phyloP scores from a whole-genome alignment of 2,113 vertebrate genomes.

The Passer domesticus region DNA sequence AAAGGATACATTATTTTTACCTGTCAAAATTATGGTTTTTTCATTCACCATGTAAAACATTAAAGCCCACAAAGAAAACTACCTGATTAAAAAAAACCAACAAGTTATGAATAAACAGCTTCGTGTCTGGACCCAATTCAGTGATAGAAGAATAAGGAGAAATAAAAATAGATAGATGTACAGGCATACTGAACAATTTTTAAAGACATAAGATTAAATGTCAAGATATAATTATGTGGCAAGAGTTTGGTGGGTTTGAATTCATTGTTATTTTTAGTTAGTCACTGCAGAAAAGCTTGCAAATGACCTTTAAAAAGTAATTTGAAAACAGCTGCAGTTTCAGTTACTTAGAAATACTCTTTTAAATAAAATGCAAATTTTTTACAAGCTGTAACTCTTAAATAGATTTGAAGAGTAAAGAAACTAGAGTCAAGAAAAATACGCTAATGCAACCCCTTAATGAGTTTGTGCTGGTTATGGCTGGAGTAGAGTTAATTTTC shows the following conservation, averaged over 20 bases:
- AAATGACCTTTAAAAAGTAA: slow-evolving; percentile 69
- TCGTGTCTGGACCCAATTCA: background rate
- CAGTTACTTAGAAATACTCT: slow-evolving; percentile 23
- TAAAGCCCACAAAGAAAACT: background rate
- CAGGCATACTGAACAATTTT: slow-evolving; percentile 34
- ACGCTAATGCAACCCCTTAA: background rate
- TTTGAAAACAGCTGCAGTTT: slow-evolving; percentile 40
- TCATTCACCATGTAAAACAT: slow-evolving; percentile 39
- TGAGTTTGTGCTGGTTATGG: background rate
- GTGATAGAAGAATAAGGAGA: background rate
- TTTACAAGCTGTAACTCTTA: background rate
- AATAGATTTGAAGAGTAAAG: background rate
- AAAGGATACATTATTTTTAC: slow-evolving; percentile 47
- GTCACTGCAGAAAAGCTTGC: slow-evolving; percentile 44
- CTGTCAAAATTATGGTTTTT: slow-evolving; percentile 36
- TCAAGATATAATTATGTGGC: slow-evolving; percentile 61
- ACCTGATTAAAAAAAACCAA: background rate
- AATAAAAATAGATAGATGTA: slow-evolving; percentile 23
- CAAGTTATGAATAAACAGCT: background rate
- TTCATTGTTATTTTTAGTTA: slow-evolving; percentile 65
- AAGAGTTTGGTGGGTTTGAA: slow-evolving; percentile 25
- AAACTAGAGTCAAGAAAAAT: slow-evolving; percentile 5
- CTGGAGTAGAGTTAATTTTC: background rate
- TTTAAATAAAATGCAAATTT: slow-evolving; percentile 33
- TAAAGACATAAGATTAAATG: slow-evolving; percentile 61